Conservation (phyloP, 1,140 invertebrate genomes). For the Drosophila repleta region DNA sequence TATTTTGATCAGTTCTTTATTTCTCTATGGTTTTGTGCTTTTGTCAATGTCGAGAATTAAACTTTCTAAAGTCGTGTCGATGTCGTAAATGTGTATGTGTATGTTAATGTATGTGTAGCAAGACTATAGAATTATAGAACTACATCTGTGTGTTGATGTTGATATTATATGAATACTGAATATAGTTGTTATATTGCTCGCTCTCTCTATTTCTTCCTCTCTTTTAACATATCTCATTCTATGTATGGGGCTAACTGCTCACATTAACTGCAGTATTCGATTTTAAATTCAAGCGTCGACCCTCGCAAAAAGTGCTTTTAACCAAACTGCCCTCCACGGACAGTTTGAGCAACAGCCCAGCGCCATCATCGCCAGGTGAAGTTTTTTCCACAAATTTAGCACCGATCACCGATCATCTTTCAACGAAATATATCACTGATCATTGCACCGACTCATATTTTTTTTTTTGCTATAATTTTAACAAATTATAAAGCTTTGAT, state of each 20-base stretch:
- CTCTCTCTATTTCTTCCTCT: slow-evolving; percentile 46
- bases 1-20: background rate
- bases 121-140: slow-evolving; percentile 8
- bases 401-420: slow-evolving; percentile 32
- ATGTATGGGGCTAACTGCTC: slow-evolving; percentile 46
- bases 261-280: slow-evolving; percentile 65
- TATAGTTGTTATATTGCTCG: slow-evolving; percentile 57
- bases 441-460: background rate
- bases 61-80: background rate
- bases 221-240: slow-evolving; percentile 37
- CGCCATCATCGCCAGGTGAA: slow-evolving; percentile 85
- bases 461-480: too few relatives aligned
- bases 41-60: background rate
- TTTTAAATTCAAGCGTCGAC: slow-evolving; percentile 82
- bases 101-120: slow-evolving; percentile 4
- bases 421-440: background rate
- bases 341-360: slow-evolving; percentile 85
- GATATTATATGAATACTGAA: slow-evolving; percentile 26
- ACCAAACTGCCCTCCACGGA: slow-evolving; percentile 85
- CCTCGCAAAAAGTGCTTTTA: slow-evolving; percentile 83
- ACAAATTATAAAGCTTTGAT: too few relatives aligned
- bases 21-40: background rate
- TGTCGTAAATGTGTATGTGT: background rate
- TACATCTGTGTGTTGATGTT: slow-evolving; percentile 9
- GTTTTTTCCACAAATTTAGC: slow-evolving; percentile 49